A percentile compares a stretch with the other conserved stretches of the same genome.
Conservation (phyloP, 2,113 vertebrate species). For the Cheilinus undulatus region DNA sequence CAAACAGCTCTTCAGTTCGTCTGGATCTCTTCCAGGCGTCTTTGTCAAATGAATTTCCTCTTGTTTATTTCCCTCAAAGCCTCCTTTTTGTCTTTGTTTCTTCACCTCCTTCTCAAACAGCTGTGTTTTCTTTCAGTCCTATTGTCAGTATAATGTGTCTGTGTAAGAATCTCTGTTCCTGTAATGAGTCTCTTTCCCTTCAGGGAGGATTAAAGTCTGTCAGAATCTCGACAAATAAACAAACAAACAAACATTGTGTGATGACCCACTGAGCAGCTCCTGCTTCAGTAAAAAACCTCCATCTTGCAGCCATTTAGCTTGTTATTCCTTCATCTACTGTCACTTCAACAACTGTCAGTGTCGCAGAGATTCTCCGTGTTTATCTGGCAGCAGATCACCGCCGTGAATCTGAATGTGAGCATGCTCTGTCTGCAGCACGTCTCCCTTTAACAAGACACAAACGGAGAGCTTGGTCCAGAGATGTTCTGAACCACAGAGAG, state of each 20-base stretch:
- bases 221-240: conserved; percentile 47
- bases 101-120: conserved; percentile 37
- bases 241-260: conserved; percentile 47
- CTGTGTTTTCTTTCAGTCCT: conserved; percentile 40
- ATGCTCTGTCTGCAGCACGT: not conserved
- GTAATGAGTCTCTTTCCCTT: conserved; percentile 63
- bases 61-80: conserved; percentile 3
- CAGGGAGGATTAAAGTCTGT: conserved; percentile 65
- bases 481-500: not conserved
- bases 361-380: conserved; percentile 22
- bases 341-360: conserved; percentile 18
- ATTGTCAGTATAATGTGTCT: conserved; percentile 42
- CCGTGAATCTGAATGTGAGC: conserved; percentile 17
- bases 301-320: conserved; percentile 49
- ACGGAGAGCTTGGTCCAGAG: not conserved
- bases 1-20: conserved; percentile 8
- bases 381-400: conserved; percentile 19
- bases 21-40: conserved; percentile 28
- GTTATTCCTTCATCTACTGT: conserved; percentile 55
- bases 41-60: conserved; percentile 10
- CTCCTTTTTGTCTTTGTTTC: not conserved
- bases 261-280: conserved; percentile 53
- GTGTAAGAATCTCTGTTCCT: conserved; percentile 41
- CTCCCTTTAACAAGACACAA: not conserved
- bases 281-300: conserved; percentile 41